Evolutionary conservation across 2,797 vertebrate genomes (phyloP), one percentile per base, ranked within the genome.

Genomic region (Lacerta agilis): DNA sequence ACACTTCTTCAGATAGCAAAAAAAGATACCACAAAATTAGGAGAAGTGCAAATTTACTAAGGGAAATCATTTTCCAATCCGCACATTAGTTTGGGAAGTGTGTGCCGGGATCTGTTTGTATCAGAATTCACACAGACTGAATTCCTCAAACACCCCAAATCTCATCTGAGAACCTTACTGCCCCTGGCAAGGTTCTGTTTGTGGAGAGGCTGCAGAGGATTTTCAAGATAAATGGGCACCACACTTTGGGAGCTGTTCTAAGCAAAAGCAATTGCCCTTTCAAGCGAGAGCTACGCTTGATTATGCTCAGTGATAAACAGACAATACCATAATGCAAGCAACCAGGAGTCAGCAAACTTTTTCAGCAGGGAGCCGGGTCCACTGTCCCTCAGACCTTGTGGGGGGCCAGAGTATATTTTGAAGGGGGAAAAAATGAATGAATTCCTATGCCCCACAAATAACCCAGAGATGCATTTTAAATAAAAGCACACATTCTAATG

Each of bases 181-280:
- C n/a, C 45, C 41, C 25, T 2, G 23, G 6, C 27, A 72, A 72
- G 10, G 36, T 36, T 8, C 76, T 83, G 49, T 69, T 36, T 33
- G 18, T 64, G 4, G 55, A 61, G 43, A 58, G 38, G 85, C 61
- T 64, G 61, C 3, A 64, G 58, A 11, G 27, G 5, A 15, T 4
- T 4, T 33, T 25, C 11, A 61, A 0, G n/a, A 58, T 73, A 38
- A 0, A 0, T 38, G 27, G 45, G 33, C 49, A 27, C 49, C 49
- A 2, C 36, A n/a, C 5, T 83, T 76, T 82, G 72, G 3, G 27
- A 29, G 66, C 86, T 0, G 0, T 58, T 41, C 2, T 0, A 0
- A 15, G n/a, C 1, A 0, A 33, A 64, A 9, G 29, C 78, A 79
- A 61, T 36, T 79, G 78, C 49, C 49, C 78, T 29, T 58, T 78